Evolutionary conservation across 1,140 invertebrate genomes (phyloP), one percentile per base, ranked within the genome.

Genomic region (Sarcophaga bullata): DNA sequence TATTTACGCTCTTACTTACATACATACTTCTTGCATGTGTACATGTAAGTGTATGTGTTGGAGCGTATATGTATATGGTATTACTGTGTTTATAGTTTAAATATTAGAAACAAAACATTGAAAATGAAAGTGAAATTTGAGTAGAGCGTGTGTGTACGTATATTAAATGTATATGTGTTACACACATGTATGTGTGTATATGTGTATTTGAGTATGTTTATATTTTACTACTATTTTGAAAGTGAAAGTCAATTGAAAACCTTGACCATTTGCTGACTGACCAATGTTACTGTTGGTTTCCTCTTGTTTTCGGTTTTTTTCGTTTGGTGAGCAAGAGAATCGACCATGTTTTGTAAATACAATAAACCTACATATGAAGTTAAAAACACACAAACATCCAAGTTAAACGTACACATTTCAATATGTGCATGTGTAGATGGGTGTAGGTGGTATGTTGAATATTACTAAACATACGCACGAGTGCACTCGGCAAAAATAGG

Each of bases 221-320:
- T 58, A 13, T 58, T 3, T 15, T n/a, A n/a, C 15, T 58, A 68
- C n/a, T 68, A 68, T 68, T 68, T 68, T 68, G 62, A 89, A 87
- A 89, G 87, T 88, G 87, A 89, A 89, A 89, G 87, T 89, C 86
- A 87, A 86, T 88, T 84, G 83, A 82, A 86, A 89, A 89, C 87
- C 87, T 89, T 89, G 87, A 89, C 87, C 87, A 89, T 81, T 82
- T 76, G 78, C 73, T 80, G 83, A 82, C 73, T 80, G 83, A 82
- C 80, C 83, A 83, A 83, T 81, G 80, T 73, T 72, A 76, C 73
- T 15, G 15, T 81, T 81, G 13, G 80, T 50, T 52, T 25, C n/a
- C 80, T 10, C 8, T n/a, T 54, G 25, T 46, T 13, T 80, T 80
- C 52, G 50, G 10, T 58, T 68, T 68, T 68, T 68, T 37, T 37